Base-by-base conservation (phyloP, 2,888 invertebrate species). In the Drosophila rubida region DNA sequence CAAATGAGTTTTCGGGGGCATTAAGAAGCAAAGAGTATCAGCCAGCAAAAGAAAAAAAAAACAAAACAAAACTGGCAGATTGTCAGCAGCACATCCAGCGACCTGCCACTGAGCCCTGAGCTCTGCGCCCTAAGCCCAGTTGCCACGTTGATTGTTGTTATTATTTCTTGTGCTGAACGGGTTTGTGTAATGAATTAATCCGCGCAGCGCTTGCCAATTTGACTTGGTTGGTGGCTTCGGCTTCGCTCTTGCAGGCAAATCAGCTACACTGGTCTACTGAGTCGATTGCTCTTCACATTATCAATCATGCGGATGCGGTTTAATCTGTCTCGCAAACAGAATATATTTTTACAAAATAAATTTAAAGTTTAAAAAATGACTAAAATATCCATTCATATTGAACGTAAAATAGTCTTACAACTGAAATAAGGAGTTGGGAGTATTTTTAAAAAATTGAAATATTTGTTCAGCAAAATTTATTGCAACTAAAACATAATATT, bases 151-250 rank as follows among this genome's bases (percentile, higher is more conserved):
- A 86, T 81, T 82, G 87, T 82, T 88, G 82, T 88, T 88, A 88
- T 88, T 82, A 88, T 88, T 82, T 88, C 89, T 88, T 88, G 85
- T 64, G 87, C 85, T 80, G 82, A 82, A 82, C 82, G 82, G 82
- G 89, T 88, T 89, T 89, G 72, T 82, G 89, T 85, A 89, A 85
- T 89, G 84, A 89, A 85, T 88, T 85, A 85, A 85, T 85, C 84
- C 84, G 80, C 84, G 72, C 83, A 88, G 80, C 68, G 77, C 83
- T 80, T 81, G 83, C 74, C 88, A 88, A 81, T 81, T 83, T 77
- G 81, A 88, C 81, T 81, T 73, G 60, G 75, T 59, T 73, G 78
- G 75, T 73, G 76, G 73, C 73, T 71, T 68, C 63, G 25, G 60
- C 53, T 60, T 86, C 84, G 83, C 80, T 89, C 80, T 89, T 85